phyloP scores from a whole-genome alignment of 2,113 vertebrate genomes.

The Nicator chloris region DNA sequence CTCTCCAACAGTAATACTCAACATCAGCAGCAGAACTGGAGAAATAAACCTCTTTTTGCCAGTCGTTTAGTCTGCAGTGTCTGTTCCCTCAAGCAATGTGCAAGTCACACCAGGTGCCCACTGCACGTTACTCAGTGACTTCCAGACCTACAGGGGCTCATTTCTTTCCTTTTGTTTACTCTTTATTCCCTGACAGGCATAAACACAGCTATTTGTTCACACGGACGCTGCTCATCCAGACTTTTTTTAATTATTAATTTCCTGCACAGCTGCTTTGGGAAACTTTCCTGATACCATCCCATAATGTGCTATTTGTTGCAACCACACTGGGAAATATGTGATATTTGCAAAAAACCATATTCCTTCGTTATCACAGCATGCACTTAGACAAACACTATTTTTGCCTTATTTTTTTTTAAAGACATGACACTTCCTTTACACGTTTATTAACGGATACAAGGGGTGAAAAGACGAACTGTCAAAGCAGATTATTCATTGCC shows the following conservation, averaged over 20 bases:
- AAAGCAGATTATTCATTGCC: not conserved
- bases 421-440: not conserved
- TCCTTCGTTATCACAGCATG: not conserved
- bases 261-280: not conserved
- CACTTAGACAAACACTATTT: not conserved
- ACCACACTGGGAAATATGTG: not conserved
- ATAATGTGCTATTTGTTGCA: not conserved
- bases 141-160: not conserved
- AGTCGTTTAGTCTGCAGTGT: not conserved
- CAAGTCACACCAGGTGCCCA: not conserved
- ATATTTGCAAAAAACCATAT: not conserved
- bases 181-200: not conserved
- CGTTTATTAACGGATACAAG: not conserved
- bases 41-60: not conserved
- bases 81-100: not conserved
- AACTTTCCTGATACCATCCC: not conserved
- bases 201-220: not conserved
- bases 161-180: not conserved
- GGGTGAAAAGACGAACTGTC: constrained; percentile 15
- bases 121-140: rapidly evolving
- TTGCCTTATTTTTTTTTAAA: not conserved
- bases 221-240: not conserved
- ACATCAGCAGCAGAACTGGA: not conserved
- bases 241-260: not conserved
- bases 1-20: not conserved